Base-by-base conservation (phyloP, 2,113 vertebrate species). In the Donacobius atricapilla region DNA sequence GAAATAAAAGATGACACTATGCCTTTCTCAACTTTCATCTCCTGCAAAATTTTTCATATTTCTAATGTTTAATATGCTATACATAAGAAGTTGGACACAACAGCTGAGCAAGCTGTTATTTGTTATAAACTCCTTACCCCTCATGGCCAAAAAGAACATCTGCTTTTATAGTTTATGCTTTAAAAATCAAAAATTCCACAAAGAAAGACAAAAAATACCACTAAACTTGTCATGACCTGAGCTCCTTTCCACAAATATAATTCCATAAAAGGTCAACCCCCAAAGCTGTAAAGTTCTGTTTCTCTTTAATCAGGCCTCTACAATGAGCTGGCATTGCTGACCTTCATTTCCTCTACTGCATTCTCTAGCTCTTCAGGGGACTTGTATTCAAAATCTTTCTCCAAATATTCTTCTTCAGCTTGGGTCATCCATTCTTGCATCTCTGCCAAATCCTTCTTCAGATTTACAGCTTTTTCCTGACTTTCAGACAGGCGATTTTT, bases 381-480 rank as follows among this genome's bases (percentile, higher is more conserved):
- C 97, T 99, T 99, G 96, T 99, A 99, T 76, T 99, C 99, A 93
- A 99, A 99, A 97, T 99, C 99, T 83, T 98, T 98, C 98, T 99
- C 99, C 80, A 99, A 98, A 96, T 99, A 99, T 51, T 99, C 99
- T 84, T 99, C 99, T 73, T 99, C 99, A 13, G 99, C 99, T 97
- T 99, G 99, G 15, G 97, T 89, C 98, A 99, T 99, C 99, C 99
- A 99, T 71, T 99, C 99, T 96, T 99, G 98, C 99, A 99, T 99
- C 98, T 99, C 99, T 11, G 98, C 98, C 98, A 99, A 97, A 97
- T 99, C 99, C 94, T 99, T 99, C 97, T 98, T 99, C 95, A 99
- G 95, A 97, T 99, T 99, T 97, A 98, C 94, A 86, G 98, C 98
- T 97, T 98, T 99, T 97, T 99, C 99, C 91, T 98, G 99, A 94